A percentile compares a stretch with the other conserved stretches of the same genome.
Evolutionary conservation across 2,888 invertebrate genomes (phyloP).

Genomic region (Crepidodera aurea): DNA sequence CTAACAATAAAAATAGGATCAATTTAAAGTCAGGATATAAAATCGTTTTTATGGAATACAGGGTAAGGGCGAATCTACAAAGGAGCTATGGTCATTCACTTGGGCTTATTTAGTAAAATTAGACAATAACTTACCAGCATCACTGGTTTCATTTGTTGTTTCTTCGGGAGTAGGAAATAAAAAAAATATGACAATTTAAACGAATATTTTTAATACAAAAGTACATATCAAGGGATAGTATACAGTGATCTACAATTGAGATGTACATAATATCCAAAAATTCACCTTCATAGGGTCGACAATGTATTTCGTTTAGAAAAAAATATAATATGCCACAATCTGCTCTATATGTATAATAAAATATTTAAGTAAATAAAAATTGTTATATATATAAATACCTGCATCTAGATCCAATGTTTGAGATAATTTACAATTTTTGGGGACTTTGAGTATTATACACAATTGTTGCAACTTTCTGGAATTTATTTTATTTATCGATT

Average conservation of each 20-base stretch:
- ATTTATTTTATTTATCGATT: no score
- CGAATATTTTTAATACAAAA: slow-evolving; percentile 50
- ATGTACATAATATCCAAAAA: slow-evolving; percentile 34
- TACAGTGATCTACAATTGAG: slow-evolving; percentile 46
- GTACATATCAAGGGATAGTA: slow-evolving; percentile 47
- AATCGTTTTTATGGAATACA: no score
- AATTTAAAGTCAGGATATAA: no score
- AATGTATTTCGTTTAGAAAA: slow-evolving; percentile 10
- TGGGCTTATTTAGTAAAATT: no score
- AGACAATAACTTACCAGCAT: no score
- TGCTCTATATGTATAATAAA: slow-evolving; percentile 12
- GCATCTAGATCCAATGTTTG: not conserved
- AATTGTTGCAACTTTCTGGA: not conserved
- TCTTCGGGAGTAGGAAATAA: no score
- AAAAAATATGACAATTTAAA: no score
- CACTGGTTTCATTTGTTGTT: no score
- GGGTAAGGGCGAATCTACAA: no score
- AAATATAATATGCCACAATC: slow-evolving; percentile 5
- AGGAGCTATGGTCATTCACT: no score
- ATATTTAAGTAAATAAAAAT: slow-evolving; percentile 4
- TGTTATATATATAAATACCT: not conserved
- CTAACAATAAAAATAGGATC: no score
- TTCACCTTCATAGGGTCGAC: not conserved
- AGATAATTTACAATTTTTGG: not conserved
- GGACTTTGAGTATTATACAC: not conserved